Evolutionary conservation across 2,113 vertebrate species (phyloP).

Genomic region (Potamarius usumacintae): DNA sequence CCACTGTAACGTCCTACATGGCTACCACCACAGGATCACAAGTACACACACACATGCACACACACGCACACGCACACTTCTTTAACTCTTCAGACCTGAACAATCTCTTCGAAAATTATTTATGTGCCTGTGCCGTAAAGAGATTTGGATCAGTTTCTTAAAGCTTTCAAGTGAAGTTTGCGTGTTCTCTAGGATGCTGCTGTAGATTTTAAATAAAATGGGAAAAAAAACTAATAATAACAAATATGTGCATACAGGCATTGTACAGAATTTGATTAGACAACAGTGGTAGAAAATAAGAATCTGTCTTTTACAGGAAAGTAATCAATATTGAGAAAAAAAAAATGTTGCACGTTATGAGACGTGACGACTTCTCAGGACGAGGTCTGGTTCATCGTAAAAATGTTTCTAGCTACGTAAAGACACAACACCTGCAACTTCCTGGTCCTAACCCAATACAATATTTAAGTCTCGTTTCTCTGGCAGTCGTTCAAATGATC

Average conservation of each 20-base stretch:
- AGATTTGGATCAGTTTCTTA: not conserved
- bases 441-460: not conserved
- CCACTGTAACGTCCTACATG: conserved; percentile 72
- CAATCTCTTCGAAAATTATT: not conserved
- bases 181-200: not conserved
- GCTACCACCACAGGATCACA: conserved; percentile 64
- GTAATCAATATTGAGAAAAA: not conserved
- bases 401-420: not conserved
- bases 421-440: not conserved
- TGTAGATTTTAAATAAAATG: not conserved
- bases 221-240: not conserved
- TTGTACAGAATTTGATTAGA: not conserved
- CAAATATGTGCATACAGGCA: not conserved
- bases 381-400: not conserved
- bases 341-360: not conserved
- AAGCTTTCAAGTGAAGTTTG: not conserved
- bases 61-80: conserved; percentile 58
- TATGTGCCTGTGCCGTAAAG: not conserved
- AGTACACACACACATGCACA: conserved; percentile 56
- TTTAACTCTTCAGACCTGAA: not conserved
- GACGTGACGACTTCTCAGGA: not conserved
- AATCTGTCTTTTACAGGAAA: not conserved
- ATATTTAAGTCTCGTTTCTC: not conserved
- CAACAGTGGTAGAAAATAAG: not conserved
- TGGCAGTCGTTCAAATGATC: not conserved